Base-by-base conservation (phyloP, 2,113 vertebrate genomes). In the Ploceus nigricollis region DNA sequence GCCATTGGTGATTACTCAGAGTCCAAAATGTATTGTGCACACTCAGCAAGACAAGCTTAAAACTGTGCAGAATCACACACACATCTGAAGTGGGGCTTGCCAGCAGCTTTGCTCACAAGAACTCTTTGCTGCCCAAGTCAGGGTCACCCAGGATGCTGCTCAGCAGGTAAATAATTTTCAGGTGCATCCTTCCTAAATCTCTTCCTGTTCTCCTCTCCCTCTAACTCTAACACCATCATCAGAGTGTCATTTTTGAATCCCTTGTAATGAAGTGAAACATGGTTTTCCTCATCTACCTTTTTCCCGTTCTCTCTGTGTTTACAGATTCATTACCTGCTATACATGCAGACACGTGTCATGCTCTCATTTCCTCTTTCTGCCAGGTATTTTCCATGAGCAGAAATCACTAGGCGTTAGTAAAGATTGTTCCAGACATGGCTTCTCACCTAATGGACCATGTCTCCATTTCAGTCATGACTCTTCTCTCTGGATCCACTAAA, bases 291-390 rank as follows among this genome's bases (percentile, higher is more conserved):
- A 31, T 15, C 40, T 37, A 48, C 11, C 8, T 56, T 18, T 28
- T 60, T 22, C 19, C 30, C 7, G 25, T 76, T 51, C 39, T 71
- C 28, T 11, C 23, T 63, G 21, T 42, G 27, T 60, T 82, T 72
- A 37, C 4, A 35, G 56, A 63, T n/a, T 56, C 23, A 37, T 64
- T 72, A 35, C 22, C 16, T 51, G 15, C 21, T 11, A 22, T 10
- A 44, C 13, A 53, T 13, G 64, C 8, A 72, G 23, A 56, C n/a
- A 23, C 0, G 1, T 4, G 2, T 17, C 42, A 25, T 2, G 3
- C 10, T 77, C 68, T 73, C 6, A 22, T 11, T 28, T 63, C 33
- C 42, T 64, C 45, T 39, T 65, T 83, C 70, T 85, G 51, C 37
- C 57, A 57, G 21, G n/a, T 2, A 1, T 82, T 64, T 81, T 81